Evolutionary conservation across 35 echinoderm and acorn worm genomes (phyloP).

Genomic region (Apostichopus japonicus): DNA sequence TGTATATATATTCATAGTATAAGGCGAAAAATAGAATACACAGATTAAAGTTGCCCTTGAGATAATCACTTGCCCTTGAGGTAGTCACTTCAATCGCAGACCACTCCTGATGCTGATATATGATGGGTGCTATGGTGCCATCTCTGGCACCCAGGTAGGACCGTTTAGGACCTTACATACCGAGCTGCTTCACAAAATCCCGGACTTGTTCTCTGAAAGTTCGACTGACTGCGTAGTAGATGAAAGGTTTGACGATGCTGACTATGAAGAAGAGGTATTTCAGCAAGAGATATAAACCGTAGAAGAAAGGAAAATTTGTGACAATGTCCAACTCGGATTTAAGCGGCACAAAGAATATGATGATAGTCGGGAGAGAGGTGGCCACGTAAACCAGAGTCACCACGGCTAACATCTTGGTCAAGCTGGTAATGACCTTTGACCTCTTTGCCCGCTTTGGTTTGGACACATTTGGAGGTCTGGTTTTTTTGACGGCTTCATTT

Average conservation of each 20-base stretch:
- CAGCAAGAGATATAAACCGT: slow-evolving; percentile 1
- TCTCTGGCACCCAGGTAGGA: not conserved
- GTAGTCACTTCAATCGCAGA: not conserved
- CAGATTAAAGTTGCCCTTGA: too few relatives aligned
- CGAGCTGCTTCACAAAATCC: slow-evolving; percentile 13
- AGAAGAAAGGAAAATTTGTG: not conserved
- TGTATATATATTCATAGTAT: too few relatives aligned
- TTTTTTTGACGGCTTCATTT: not conserved
- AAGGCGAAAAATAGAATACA: too few relatives aligned
- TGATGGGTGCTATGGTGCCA: not conserved
- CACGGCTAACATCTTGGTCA: slow-evolving; percentile 38
- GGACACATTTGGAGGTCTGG: not conserved
- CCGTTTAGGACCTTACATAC: not conserved
- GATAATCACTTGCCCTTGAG: not conserved
- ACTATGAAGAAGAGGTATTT: slow-evolving; percentile 44
- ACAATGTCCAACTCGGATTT: not conserved
- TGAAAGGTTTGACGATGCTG: slow-evolving; percentile 45
- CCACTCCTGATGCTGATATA: not conserved
- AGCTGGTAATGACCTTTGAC: slow-evolving; percentile 46
- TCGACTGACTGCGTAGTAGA: slow-evolving; percentile 49
- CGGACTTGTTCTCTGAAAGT: slow-evolving; percentile 31
- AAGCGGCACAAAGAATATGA: slow-evolving; percentile 34
- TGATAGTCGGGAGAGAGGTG: slow-evolving; percentile 28
- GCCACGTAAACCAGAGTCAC: slow-evolving; percentile 38
- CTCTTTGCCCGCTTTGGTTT: slow-evolving; percentile 17